Evolutionary conservation across 1,140 invertebrate species (phyloP).

Genomic region (Potamilus streckersoni): DNA sequence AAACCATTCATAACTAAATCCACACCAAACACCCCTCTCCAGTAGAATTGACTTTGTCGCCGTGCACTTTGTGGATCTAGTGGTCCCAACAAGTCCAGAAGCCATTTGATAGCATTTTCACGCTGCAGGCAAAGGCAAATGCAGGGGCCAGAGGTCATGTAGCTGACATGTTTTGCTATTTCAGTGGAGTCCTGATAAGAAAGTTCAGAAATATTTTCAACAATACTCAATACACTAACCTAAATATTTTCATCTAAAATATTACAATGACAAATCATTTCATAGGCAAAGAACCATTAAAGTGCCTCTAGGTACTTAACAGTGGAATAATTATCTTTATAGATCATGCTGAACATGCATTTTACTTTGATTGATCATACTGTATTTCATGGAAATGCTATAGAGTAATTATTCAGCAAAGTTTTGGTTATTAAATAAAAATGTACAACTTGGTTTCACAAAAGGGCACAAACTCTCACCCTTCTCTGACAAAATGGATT

Average conservation of each 20-base stretch:
- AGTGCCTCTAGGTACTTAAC: too few species aligned
- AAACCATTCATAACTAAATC: slow-evolving; percentile 53
- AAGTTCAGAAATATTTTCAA: background rate
- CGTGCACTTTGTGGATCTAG: slow-evolving; percentile 54
- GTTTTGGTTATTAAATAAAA: too few species aligned
- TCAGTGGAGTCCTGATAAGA: slow-evolving; percentile 23
- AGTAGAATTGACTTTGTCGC: slow-evolving; percentile 56
- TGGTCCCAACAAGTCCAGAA: slow-evolving; percentile 58
- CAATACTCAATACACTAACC: background rate
- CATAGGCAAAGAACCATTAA: too few species aligned
- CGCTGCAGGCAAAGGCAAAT: slow-evolving; percentile 50
- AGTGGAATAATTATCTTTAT: too few species aligned
- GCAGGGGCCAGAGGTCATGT: slow-evolving; percentile 50
- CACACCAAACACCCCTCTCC: slow-evolving; percentile 60
- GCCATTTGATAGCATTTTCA: slow-evolving; percentile 61
- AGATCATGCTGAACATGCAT: too few species aligned
- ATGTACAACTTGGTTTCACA: too few species aligned
- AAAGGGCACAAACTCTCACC: too few species aligned
- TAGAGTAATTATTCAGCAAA: too few species aligned
- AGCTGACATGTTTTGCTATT: slow-evolving; percentile 38
- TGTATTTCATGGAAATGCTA: too few species aligned
- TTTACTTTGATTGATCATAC: too few species aligned
- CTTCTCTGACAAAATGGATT: too few species aligned
- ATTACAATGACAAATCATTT: too few species aligned
- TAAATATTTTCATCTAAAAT: background rate